Percentiles rank a stretch among this genome's conserved stretches.
Conservation (phyloP, 2,888 invertebrate species). For the Junonia oenone region DNA sequence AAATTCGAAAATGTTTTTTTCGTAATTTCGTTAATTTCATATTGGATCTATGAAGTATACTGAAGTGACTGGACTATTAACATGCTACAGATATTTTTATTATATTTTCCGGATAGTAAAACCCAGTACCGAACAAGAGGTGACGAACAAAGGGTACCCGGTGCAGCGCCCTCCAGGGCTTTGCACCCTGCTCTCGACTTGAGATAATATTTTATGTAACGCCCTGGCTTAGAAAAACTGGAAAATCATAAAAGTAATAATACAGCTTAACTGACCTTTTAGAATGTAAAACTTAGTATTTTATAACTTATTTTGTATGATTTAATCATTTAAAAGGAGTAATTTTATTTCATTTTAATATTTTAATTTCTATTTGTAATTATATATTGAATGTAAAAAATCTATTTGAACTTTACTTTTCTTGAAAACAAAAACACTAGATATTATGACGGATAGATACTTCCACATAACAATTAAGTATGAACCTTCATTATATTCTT, state of each 20-base stretch:
- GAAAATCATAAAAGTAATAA: constrained; percentile 44
- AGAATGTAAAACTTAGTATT: background rate
- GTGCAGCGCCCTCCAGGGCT: constrained; percentile 55
- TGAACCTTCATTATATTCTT: background rate
- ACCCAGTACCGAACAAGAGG: constrained; percentile 26
- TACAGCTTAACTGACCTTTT: constrained; percentile 24
- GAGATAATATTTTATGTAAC: constrained; percentile 62
- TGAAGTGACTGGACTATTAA: background rate
- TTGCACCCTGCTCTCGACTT: constrained; percentile 55
- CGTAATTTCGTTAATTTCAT: background rate
- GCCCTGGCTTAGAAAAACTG: constrained; percentile 45
- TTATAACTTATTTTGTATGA: too few relatives aligned
- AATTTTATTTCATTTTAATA: too few relatives aligned
- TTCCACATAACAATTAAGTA: too few relatives aligned
- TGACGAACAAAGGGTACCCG: constrained; percentile 54
- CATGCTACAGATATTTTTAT: constrained; percentile 7
- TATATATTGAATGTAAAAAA: too few relatives aligned
- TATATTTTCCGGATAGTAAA: constrained; percentile 15
- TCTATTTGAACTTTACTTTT: too few relatives aligned
- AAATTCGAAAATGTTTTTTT: too few relatives aligned
- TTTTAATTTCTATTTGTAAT: too few relatives aligned
- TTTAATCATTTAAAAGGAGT: too few relatives aligned
- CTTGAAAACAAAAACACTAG: too few relatives aligned
- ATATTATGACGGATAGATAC: too few relatives aligned
- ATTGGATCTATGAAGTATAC: background rate